Evolutionary conservation across 92 coral and sea anemone genomes (phyloP).

Genomic region (Epizoanthus stellaris): DNA sequence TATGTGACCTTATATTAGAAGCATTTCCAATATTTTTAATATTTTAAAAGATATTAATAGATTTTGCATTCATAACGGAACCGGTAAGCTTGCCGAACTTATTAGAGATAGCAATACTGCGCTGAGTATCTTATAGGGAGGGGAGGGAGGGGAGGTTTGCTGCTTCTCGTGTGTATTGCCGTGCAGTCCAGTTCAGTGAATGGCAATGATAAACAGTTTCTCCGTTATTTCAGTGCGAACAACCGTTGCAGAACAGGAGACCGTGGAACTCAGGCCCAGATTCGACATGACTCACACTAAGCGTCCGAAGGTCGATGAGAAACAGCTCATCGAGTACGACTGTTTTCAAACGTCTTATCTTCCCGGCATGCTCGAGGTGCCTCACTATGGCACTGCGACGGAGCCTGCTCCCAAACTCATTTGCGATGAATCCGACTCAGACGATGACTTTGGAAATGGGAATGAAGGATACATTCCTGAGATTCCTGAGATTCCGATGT

Average conservation of each 20-base stretch:
- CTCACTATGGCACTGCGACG: not conserved
- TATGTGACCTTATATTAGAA: too few relatives aligned
- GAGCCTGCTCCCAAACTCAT: slow-evolving; percentile 48
- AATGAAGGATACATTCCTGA: slow-evolving; percentile 25
- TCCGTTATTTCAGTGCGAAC: slow-evolving; percentile 7
- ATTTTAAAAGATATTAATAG: too few relatives aligned
- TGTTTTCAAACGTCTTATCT: slow-evolving; percentile 59
- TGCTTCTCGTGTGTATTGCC: too few relatives aligned
- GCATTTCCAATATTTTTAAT: too few relatives aligned
- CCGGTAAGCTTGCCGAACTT: too few relatives aligned
- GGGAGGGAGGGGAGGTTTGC: too few relatives aligned
- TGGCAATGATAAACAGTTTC: too few relatives aligned
- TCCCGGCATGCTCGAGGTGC: slow-evolving; percentile 29
- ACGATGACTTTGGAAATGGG: slow-evolving; percentile 31
- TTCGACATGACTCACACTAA: slow-evolving; percentile 60
- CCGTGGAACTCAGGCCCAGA: not conserved
- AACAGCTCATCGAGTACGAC: slow-evolving; percentile 38
- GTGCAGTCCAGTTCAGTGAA: too few relatives aligned
- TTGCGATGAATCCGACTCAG: slow-evolving; percentile 52
- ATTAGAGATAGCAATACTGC: too few relatives aligned
- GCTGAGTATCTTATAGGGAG: too few relatives aligned
- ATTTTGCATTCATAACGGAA: too few relatives aligned
- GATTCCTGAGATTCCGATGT: slow-evolving; percentile 15
- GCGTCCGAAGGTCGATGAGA: slow-evolving; percentile 53
- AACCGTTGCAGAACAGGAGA: not conserved